Conservation (phyloP, 2,888 invertebrate species). For the Drepanosiphum platanoidis region DNA sequence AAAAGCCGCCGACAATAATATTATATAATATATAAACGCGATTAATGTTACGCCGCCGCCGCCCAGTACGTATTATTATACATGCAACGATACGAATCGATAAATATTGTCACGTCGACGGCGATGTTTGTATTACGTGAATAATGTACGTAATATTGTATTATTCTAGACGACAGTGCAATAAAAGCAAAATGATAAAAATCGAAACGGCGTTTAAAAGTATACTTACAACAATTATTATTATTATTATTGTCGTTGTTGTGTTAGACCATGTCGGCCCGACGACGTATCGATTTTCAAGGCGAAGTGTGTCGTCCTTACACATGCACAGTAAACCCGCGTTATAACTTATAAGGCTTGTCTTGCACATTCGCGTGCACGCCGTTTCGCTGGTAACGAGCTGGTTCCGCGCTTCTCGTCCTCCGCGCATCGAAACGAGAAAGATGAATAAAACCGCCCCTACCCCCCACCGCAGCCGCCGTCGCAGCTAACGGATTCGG, state of each 20-base stretch:
- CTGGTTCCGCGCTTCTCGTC: neutral
- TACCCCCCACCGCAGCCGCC: too few species aligned
- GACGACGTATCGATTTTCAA: neutral
- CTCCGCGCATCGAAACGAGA: neutral
- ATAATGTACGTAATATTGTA: neutral
- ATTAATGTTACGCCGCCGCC: neutral
- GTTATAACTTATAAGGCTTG: neutral
- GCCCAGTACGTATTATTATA: neutral
- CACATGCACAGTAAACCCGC: neutral
- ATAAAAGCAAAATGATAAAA: neutral
- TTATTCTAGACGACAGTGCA: neutral
- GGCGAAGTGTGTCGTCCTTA: neutral
- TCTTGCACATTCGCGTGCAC: neutral
- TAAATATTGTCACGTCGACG: neutral
- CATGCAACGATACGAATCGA: neutral
- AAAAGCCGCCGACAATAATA: neutral
- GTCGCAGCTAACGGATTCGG: neutral
- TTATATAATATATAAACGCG: neutral
- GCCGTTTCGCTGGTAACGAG: neutral
- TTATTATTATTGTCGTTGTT: neutral
- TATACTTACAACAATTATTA: neutral
- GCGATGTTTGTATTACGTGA: neutral
- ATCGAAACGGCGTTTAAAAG: neutral
- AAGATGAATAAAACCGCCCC: neutral
- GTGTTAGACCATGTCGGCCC: neutral